Evolutionary conservation across 2,888 invertebrate species (phyloP).

Genomic region (Lysandra coridon): DNA sequence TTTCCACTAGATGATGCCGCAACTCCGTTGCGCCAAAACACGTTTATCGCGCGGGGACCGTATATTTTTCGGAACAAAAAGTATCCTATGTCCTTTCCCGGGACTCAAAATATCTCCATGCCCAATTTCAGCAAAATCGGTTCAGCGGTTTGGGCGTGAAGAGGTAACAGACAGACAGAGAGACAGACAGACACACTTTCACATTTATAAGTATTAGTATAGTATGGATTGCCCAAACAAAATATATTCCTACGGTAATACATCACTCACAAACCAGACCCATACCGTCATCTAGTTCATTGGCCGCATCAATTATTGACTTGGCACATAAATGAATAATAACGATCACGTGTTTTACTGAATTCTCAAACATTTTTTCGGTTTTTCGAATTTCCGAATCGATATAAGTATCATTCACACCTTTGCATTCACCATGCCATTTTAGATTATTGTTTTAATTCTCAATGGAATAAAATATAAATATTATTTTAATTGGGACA

Average conservation of each 20-base stretch:
- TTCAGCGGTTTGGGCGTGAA: too few relatives aligned
- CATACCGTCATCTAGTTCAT: slow-evolving; percentile 26
- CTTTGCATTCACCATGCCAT: not conserved
- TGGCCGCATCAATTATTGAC: slow-evolving; percentile 23
- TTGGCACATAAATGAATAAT: slow-evolving; percentile 20
- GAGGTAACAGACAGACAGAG: too few relatives aligned
- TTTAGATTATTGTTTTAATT: not conserved
- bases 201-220: too few relatives aligned
- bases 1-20: not conserved
- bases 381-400: not conserved
- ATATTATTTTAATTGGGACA: slow-evolving; percentile 11
- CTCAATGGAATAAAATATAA: not conserved
- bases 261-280: slow-evolving; percentile 3
- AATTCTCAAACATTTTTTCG: not conserved
- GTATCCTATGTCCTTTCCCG: too few relatives aligned
- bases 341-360: slow-evolving; percentile 13
- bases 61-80: too few relatives aligned
- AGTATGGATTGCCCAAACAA: not conserved
- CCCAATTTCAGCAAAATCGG: too few relatives aligned
- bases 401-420: not conserved
- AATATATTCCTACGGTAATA: slow-evolving; percentile 1
- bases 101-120: too few relatives aligned
- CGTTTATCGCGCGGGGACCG: too few relatives aligned
- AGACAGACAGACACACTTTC: too few relatives aligned
- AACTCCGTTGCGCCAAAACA: too few relatives aligned